phyloP scores from a whole-genome alignment of 1,140 invertebrate genomes.

The Hetaerina americana region DNA sequence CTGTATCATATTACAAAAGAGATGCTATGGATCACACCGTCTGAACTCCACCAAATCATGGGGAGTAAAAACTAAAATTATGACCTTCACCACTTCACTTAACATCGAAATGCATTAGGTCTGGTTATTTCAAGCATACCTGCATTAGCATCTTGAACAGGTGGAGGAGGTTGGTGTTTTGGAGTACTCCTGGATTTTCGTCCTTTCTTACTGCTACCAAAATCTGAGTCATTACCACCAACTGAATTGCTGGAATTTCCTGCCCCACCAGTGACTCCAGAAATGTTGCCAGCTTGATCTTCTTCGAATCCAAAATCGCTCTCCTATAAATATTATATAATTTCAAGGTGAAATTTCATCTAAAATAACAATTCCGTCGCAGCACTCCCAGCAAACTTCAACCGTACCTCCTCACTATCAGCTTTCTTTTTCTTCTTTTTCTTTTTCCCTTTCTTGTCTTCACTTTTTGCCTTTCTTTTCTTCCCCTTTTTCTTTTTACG shows the following conservation, averaged over 20 bases:
- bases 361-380: slow-evolving; percentile 19
- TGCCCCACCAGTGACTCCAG: not conserved
- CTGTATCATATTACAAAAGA: too few relatives aligned
- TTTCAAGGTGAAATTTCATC: not conserved
- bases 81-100: too few relatives aligned
- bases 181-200: slow-evolving; percentile 33
- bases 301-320: not conserved
- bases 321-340: not conserved
- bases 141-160: slow-evolving; percentile 32
- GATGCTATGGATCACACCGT: too few relatives aligned
- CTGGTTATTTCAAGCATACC: slow-evolving; percentile 22
- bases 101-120: slow-evolving; percentile 12
- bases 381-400: slow-evolving; percentile 52
- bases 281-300: not conserved
- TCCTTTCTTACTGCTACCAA: slow-evolving; percentile 42
- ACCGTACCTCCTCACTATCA: slow-evolving; percentile 76
- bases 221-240: slow-evolving; percentile 27
- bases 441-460: slow-evolving; percentile 80
- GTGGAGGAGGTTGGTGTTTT: slow-evolving; percentile 32
- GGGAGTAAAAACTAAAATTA: too few relatives aligned
- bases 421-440: slow-evolving; percentile 88
- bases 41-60: too few relatives aligned
- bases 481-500: slow-evolving; percentile 82
- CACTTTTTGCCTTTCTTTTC: slow-evolving; percentile 74
- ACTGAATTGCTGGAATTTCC: slow-evolving; percentile 8